Evolutionary conservation across 2,888 invertebrate species (phyloP).

Genomic region (Lysandra bellargus): DNA sequence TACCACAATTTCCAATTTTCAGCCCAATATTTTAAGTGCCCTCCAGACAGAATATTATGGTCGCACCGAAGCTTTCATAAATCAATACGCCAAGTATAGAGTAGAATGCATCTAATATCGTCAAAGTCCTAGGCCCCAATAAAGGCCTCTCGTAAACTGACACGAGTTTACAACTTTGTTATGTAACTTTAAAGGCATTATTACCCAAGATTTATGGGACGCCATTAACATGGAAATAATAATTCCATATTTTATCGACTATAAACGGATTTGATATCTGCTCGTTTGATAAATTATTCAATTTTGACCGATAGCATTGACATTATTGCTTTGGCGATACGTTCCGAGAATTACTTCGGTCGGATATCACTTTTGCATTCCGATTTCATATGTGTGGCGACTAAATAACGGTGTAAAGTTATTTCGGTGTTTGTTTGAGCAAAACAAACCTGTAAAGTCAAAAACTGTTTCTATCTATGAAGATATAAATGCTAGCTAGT

Average conservation of each 20-base stretch:
- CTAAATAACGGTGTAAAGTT: background rate
- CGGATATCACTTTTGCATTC: conserved; percentile 31
- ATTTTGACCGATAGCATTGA: conserved; percentile 52
- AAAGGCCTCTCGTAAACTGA: conserved; percentile 36
- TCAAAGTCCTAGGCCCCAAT: conserved; percentile 8
- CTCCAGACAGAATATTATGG: background rate
- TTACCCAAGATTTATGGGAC: conserved; percentile 61
- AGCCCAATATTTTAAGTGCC: too few relatives aligned
- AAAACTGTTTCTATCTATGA: too few relatives aligned
- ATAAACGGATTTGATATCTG: conserved; percentile 71
- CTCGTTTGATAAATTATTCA: conserved; percentile 70
- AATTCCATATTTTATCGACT: conserved; percentile 70
- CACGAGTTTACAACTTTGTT: conserved; percentile 51
- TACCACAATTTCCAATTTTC: too few relatives aligned
- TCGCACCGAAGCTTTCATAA: background rate
- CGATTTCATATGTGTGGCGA: background rate
- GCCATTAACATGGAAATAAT: conserved; percentile 75
- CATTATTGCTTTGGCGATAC: conserved; percentile 41
- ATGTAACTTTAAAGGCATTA: conserved; percentile 52
- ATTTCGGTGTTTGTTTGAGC: too few relatives aligned
- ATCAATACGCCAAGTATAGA: background rate
- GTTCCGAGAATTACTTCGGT: conserved; percentile 36
- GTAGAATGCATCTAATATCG: background rate
- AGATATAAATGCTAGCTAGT: too few relatives aligned
- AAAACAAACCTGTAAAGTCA: too few relatives aligned